These are phyloP conservation scores for Sweltsa coloradensis DNA, from an alignment of 1,140 invertebrate species.

Conservation along the genomic window DNA sequence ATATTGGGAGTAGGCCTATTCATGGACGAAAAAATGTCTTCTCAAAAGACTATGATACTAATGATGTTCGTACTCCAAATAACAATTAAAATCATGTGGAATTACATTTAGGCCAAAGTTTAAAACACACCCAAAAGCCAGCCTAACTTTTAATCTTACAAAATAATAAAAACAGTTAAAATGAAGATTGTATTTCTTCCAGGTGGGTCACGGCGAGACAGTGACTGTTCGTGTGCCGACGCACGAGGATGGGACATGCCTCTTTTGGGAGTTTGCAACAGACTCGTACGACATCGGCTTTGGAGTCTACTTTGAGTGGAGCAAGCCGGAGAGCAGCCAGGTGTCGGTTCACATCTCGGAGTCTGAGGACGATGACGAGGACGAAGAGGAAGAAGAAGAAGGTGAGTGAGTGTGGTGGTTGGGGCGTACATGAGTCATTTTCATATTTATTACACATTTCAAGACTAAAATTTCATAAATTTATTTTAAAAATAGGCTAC, in stretches of 20 bases:
- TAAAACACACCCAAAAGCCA: too few relatives aligned
- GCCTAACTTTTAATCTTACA: too few relatives aligned
- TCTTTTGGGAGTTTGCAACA: slow-evolving; percentile 99
- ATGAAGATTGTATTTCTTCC: too few relatives aligned
- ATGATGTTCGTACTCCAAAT: too few relatives aligned
- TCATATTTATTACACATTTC: too few relatives aligned
- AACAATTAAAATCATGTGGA: too few relatives aligned
- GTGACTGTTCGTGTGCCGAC: slow-evolving; percentile 71
- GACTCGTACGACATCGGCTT: slow-evolving; percentile 98
- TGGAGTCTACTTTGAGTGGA: slow-evolving; percentile 98
- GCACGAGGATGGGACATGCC: slow-evolving; percentile 79
- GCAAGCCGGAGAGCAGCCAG: slow-evolving; percentile 67
- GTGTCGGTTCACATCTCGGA: slow-evolving; percentile 84
- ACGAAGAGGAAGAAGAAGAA: slow-evolving; percentile 62
- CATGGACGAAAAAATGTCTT: too few relatives aligned
- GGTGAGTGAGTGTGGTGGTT: slow-evolving; percentile 46
- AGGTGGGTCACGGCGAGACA: slow-evolving; percentile 13
- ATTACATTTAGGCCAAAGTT: too few relatives aligned
- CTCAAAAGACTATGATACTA: too few relatives aligned
- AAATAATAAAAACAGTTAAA: too few relatives aligned
- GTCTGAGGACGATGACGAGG: slow-evolving; percentile 81
- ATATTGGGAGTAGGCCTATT: too few relatives aligned
- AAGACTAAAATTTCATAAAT: too few relatives aligned
- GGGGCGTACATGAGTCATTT: neutral
- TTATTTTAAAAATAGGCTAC: neutral